Percentiles rank a stretch among this genome's conserved stretches.
Conservation (phyloP, 2,888 invertebrate genomes). For the Pedicia rivosa region DNA sequence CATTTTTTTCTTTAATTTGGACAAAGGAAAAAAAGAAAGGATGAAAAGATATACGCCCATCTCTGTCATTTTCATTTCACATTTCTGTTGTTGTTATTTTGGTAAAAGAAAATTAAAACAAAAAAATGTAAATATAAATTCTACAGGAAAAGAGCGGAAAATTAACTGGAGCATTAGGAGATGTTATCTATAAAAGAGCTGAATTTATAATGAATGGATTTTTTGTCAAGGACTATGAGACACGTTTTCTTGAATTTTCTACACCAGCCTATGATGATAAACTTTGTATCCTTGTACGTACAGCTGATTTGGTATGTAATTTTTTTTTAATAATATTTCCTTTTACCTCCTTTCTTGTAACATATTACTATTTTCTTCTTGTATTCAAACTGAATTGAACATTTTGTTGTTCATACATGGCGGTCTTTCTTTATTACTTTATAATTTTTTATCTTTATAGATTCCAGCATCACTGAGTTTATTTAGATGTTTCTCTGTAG, state of each 20-base stretch:
- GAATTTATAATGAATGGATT: constrained; percentile 11
- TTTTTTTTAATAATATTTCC: background rate
- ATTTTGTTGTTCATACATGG: no score
- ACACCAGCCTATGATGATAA: constrained; percentile 11
- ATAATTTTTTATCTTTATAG: constrained; percentile 4
- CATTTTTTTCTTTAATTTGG: no score
- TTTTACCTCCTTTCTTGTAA: background rate
- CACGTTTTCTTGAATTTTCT: constrained; percentile 11
- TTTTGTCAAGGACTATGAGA: constrained; percentile 14
- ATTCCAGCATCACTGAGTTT: constrained; percentile 10
- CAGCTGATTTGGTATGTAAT: constrained; percentile 10
- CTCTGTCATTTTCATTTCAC: background rate
- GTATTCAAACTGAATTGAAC: background rate
- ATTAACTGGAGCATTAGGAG: constrained; percentile 13
- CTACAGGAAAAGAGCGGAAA: constrained; percentile 8
- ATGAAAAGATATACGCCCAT: background rate
- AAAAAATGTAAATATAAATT: background rate
- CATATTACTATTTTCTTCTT: background rate
- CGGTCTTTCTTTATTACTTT: background rate
- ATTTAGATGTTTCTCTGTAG: constrained; percentile 5
- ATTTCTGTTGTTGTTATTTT: no score
- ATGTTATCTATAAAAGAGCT: constrained; percentile 10
- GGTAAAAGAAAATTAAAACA: background rate
- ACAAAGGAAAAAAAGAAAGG: background rate
- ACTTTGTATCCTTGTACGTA: constrained; percentile 12